Base-by-base conservation (phyloP, 1,140 invertebrate species). In the Hycleus cichorii region DNA sequence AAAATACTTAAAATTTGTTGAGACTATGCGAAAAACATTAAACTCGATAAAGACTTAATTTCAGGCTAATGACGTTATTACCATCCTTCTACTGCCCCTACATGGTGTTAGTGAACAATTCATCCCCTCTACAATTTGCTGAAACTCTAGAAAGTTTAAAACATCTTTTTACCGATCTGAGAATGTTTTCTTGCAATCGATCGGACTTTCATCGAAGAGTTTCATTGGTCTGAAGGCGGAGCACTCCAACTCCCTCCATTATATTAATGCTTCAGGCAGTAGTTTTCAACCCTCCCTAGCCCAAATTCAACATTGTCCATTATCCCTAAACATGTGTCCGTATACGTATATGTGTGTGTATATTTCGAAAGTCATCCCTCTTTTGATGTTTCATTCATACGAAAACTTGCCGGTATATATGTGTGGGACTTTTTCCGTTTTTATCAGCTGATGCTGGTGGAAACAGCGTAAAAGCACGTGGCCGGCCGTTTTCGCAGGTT, bases 151-250 rank as follows among this genome's bases (percentile, higher is more conserved):
- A 32, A 32, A 32, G 32, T 32, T 65, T 59, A 66, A 66, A 73
- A 70, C 72, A 70, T 73, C 72, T 73, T 73, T 73, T 73, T 73
- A 71, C 69, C 32, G 60, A 66, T 70, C 72, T 73, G 64, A 73
- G 72, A 73, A 69, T 61, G 65, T 71, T 73, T 73, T 73, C 72
- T 73, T 73, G 66, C 66, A 73, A 32, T 73, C 64, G 72, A 73
- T 73, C 70, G 49, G 4, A 32, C 4, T 32, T 32, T 26, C 38
- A 25, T 38, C 53, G 50, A 60, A 59, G 46, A 48, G 47, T 62
- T 49, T 54, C 57, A 73, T 73, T 73, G 72, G 72, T 52, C 42
- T 49, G 50, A 64, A 68, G 72, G 72, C 72, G 72, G 66, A 67
- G 67, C 60, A 60, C 49, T 47, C 49, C 63, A 67, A 68, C 63